Conservation (phyloP, 2,797 vertebrate genomes). For the Macropodus opercularis region DNA sequence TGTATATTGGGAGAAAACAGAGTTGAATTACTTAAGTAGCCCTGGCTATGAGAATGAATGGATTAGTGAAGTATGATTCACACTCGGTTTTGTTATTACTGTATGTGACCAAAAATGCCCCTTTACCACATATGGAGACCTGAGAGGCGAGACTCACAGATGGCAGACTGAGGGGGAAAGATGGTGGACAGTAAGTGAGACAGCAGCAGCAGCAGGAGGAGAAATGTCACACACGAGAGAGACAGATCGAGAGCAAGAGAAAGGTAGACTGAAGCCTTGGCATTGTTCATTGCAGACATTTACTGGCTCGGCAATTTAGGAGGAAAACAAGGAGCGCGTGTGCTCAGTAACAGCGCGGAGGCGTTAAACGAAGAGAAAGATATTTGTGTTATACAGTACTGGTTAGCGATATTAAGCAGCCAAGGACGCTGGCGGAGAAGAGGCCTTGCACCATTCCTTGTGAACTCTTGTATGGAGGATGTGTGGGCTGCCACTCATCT, state of each 20-base stretch:
- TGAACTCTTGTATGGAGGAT: conserved; percentile 41
- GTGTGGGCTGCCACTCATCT: conserved; percentile 66
- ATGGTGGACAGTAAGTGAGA: conserved; percentile 70
- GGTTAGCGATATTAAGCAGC: conserved; percentile 72
- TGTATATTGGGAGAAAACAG: conserved; percentile 1
- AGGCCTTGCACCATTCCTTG: conserved; percentile 57
- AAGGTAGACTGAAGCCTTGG: conserved; percentile 72
- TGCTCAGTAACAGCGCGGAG: conserved; percentile 51
- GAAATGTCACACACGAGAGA: conserved; percentile 62
- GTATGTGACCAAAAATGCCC: conserved; percentile 55
- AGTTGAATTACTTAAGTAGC: conserved; percentile 4
- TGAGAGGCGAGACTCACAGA: conserved; percentile 67
- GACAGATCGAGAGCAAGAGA: conserved; percentile 53
- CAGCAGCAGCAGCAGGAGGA: conserved; percentile 57
- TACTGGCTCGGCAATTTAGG: conserved; percentile 68
- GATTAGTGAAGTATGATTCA: conserved; percentile 27
- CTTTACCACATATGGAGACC: conserved; percentile 61
- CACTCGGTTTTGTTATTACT: conserved; percentile 19
- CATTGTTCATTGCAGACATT: conserved; percentile 87
- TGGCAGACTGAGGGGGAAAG: conserved; percentile 62
- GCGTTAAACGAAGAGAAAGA: conserved; percentile 61
- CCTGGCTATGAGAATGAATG: conserved; percentile 9
- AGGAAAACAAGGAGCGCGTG: conserved; percentile 38
- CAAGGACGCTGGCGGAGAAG: conserved; percentile 54
- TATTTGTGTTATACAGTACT: conserved; percentile 36